Evolutionary conservation across 2,113 vertebrate species (phyloP).

Genomic region (Alethe diademata): DNA sequence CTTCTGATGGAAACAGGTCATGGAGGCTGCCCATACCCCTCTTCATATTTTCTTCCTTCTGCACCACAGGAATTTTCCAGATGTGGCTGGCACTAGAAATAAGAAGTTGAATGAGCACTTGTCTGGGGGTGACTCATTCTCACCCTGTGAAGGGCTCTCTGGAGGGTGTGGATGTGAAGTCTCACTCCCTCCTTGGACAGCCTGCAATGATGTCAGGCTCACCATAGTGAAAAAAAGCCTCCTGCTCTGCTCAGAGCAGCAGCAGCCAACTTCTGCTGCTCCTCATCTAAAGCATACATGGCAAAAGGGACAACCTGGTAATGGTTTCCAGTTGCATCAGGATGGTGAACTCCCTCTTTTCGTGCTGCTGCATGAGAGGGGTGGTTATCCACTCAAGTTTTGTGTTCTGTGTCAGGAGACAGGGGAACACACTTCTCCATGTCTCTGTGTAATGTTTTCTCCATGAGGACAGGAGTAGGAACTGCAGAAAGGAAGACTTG

Average conservation of each 20-base stretch:
- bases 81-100: neutral
- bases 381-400: neutral
- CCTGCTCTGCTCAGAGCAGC: neutral
- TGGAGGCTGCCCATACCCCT: neutral
- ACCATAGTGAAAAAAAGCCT: neutral
- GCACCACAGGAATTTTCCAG: neutral
- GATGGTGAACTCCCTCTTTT: neutral
- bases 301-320: neutral
- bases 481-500: neutral
- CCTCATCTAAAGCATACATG: neutral
- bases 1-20: neutral
- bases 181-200: neutral
- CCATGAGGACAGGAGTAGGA: neutral
- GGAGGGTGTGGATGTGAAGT: neutral
- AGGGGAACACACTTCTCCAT: fast-evolving
- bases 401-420: neutral
- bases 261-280: neutral
- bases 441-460: neutral
- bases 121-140: neutral
- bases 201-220: neutral
- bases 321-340: neutral
- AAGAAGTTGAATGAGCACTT: neutral
- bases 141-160: neutral
- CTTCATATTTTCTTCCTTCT: neutral
- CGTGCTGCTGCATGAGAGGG: neutral